Conservation (phyloP, 2,888 invertebrate species). For the Tenthredo amoena region DNA sequence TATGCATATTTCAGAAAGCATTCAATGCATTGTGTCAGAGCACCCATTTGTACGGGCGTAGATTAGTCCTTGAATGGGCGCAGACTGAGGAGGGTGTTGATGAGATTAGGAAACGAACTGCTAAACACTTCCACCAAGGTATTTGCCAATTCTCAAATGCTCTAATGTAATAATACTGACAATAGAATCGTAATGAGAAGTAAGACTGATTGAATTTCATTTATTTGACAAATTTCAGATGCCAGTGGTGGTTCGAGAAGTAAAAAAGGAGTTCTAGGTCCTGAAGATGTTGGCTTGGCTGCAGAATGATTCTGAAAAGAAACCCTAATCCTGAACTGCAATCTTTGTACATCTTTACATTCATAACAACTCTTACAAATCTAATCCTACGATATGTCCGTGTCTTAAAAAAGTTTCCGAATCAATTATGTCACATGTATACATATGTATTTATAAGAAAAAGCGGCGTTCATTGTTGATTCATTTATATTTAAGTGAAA, state of each 20-base stretch:
- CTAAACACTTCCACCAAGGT: constrained; percentile 82
- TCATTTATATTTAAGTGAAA: background rate
- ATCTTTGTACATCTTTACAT: background rate
- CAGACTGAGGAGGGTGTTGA: constrained; percentile 88
- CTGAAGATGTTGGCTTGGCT: constrained; percentile 68
- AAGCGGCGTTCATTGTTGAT: background rate
- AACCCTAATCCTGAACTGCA: background rate
- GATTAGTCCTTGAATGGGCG: constrained; percentile 98
- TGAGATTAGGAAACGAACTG: constrained; percentile 91
- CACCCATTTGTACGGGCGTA: constrained; percentile 98
- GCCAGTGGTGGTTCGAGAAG: constrained; percentile 60
- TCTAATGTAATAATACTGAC: background rate
- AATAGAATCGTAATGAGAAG: background rate
- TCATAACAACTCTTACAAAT: background rate
- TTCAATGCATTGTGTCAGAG: constrained; percentile 96
- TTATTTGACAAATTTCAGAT: constrained; percentile 62
- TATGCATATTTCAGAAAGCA: constrained; percentile 84
- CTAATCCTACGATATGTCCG: background rate
- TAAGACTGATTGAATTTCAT: background rate
- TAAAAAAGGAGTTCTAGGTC: constrained; percentile 69
- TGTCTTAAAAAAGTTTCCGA: background rate
- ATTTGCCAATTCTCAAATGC: constrained; percentile 56
- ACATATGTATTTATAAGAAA: background rate
- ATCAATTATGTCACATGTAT: background rate
- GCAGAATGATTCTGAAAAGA: constrained; percentile 57